Evolutionary conservation across 2,888 invertebrate species (phyloP).

Genomic region (Drosophila peninsularis): DNA sequence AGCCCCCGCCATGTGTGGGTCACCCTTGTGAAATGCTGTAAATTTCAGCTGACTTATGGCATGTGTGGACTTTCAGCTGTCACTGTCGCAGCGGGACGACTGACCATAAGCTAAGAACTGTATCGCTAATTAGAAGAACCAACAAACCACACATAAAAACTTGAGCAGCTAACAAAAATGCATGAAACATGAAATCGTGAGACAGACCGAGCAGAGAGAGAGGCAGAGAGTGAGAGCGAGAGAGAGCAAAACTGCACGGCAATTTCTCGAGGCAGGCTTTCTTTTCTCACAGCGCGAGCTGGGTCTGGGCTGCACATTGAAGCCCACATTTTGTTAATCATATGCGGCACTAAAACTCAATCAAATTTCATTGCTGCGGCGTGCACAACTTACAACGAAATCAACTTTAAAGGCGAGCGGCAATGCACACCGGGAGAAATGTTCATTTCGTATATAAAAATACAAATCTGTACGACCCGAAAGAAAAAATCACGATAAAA

Average conservation of each 20-base stretch:
- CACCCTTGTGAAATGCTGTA: conserved; percentile 16
- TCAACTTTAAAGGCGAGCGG: conserved; percentile 50
- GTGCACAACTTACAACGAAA: conserved; percentile 51
- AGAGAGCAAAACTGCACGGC: conserved; percentile 17
- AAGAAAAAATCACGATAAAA: conserved; percentile 13
- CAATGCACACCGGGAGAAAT: conserved; percentile 44
- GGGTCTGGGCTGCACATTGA: conserved; percentile 23
- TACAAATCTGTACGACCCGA: conserved; percentile 20
- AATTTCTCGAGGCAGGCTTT: conserved; percentile 29
- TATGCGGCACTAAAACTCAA: conserved; percentile 74
- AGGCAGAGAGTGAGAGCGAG: neutral
- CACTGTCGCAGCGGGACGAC: conserved; percentile 55
- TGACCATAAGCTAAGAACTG: conserved; percentile 30
- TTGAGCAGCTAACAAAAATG: conserved; percentile 20
- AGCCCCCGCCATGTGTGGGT: conserved; percentile 7
- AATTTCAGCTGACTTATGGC: conserved; percentile 37
- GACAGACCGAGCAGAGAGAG: neutral
- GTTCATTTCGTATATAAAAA: conserved; percentile 40
- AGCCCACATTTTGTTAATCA: conserved; percentile 63
- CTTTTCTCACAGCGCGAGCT: conserved; percentile 25
- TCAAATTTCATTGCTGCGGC: conserved; percentile 65
- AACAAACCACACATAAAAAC: conserved; percentile 35
- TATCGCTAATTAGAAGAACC: conserved; percentile 62
- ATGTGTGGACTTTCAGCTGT: conserved; percentile 61
- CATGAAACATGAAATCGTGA: conserved; percentile 3